Conservation (phyloP, 2,113 vertebrate species). For the Antechinus flavipes region DNA sequence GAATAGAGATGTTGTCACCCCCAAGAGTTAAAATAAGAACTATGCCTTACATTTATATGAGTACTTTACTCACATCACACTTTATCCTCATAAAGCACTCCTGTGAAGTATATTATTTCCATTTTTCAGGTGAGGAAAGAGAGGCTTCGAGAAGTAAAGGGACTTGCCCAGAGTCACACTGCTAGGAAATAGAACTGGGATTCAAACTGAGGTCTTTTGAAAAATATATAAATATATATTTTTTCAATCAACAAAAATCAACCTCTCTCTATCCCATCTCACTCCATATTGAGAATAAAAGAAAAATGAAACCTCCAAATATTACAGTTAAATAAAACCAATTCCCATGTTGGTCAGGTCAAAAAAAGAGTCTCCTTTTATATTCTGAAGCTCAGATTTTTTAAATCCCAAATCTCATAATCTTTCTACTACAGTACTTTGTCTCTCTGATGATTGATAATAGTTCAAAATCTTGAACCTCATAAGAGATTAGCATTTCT, state of each 20-base stretch:
- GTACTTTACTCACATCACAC: neutral
- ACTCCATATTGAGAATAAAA: neutral
- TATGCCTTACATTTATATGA: slow-evolving; percentile 70
- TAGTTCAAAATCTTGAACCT: neutral
- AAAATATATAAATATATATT: neutral
- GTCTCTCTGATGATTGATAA: neutral
- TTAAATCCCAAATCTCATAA: neutral
- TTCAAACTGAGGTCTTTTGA: neutral
- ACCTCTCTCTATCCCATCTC: neutral
- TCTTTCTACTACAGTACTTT: neutral
- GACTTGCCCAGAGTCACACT: neutral
- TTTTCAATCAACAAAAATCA: neutral
- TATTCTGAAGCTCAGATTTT: neutral
- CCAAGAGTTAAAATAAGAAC: slow-evolving; percentile 63
- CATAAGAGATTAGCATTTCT: neutral
- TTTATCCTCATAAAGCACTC: neutral
- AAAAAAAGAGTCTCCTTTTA: neutral
- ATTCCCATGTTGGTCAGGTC: neutral
- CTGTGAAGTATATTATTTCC: neutral
- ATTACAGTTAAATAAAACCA: neutral
- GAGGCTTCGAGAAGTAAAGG: slow-evolving; percentile 1
- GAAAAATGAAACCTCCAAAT: neutral
- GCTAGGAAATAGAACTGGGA: neutral
- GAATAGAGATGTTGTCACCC: slow-evolving; percentile 55
- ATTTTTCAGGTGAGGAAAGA: neutral